These are phyloP conservation scores for Chionodraco myersi DNA, from an alignment of 2,113 vertebrate species.

Conservation along the genomic window DNA sequence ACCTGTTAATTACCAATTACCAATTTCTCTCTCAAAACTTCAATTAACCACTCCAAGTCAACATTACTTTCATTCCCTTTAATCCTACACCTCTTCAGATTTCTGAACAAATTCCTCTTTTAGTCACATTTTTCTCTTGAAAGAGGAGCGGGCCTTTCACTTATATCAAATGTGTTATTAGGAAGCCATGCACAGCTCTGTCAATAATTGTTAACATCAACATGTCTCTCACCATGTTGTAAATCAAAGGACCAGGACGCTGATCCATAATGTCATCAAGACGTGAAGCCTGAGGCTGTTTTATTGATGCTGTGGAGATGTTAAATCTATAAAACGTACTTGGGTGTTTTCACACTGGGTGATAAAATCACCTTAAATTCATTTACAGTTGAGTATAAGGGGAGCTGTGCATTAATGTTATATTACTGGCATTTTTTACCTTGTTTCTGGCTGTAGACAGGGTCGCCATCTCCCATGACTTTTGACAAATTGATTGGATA, in stretches of 20 bases:
- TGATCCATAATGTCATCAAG: slow-evolving; percentile 51
- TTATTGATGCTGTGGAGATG: slow-evolving; percentile 13
- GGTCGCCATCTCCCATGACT: not conserved
- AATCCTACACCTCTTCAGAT: slow-evolving; percentile 21
- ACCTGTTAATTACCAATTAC: slow-evolving; percentile 55
- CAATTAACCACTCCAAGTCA: slow-evolving; percentile 51
- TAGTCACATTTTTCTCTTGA: slow-evolving; percentile 8
- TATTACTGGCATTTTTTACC: no score
- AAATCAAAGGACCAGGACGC: slow-evolving; percentile 36
- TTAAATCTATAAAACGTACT: slow-evolving; percentile 29
- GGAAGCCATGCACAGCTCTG: slow-evolving; percentile 28
- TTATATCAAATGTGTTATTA: slow-evolving; percentile 35
- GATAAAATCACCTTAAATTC: slow-evolving; percentile 2
- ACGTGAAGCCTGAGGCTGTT: slow-evolving; percentile 29
- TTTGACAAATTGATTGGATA: no score
- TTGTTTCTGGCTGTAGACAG: slow-evolving; percentile 12
- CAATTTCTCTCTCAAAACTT: slow-evolving; percentile 50
- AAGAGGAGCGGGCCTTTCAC: slow-evolving; percentile 2
- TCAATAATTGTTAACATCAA: slow-evolving; percentile 61
- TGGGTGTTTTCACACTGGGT: slow-evolving; percentile 5
- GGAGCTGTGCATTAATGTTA: not conserved
- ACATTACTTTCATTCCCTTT: slow-evolving; percentile 51
- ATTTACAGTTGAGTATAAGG: not conserved
- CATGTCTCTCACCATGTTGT: slow-evolving; percentile 35
- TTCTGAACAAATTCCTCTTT: slow-evolving; percentile 47